A percentile compares a stretch with the other conserved stretches of the same genome.
phyloP scores from a whole-genome alignment of 2,888 invertebrate species.

The Nephrotoma guestfalica region DNA sequence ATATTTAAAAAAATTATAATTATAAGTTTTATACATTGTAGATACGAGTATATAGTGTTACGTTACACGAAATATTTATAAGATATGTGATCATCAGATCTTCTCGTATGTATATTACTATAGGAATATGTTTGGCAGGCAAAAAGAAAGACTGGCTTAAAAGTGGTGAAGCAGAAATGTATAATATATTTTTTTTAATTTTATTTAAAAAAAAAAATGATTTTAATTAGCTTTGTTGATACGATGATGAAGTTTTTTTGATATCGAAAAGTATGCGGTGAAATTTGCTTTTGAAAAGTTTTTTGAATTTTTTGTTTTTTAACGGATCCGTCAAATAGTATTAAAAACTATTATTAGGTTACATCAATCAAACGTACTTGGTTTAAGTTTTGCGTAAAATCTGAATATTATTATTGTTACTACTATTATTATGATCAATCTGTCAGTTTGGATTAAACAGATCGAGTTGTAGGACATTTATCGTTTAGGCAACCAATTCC shows the following conservation, averaged over 20 bases:
- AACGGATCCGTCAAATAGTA: conserved; percentile 2
- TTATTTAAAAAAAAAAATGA: background rate
- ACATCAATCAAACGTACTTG: background rate
- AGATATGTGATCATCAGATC: background rate
- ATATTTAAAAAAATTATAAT: background rate
- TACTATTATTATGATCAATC: conserved; percentile 1
- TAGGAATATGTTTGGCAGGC: background rate
- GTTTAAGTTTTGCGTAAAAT: background rate
- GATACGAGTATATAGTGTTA: background rate
- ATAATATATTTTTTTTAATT: background rate
- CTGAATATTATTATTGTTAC: background rate
- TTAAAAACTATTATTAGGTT: conserved; percentile 1
- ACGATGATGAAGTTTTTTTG: conserved; percentile 2
- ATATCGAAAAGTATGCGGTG: background rate
- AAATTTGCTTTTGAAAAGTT: background rate
- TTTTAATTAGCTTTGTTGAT: conserved; percentile 4
- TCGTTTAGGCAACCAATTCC: background rate
- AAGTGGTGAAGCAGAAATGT: background rate
- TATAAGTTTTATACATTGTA: background rate
- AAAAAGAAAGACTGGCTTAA: background rate
- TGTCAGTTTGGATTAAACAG: conserved; percentile 1
- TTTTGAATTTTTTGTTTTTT: background rate
- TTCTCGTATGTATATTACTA: background rate
- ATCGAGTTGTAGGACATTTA: conserved; percentile 1
- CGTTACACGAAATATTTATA: background rate